Percentiles rank a stretch among this genome's conserved stretches.
Evolutionary conservation across 2,888 invertebrate genomes (phyloP).

Genomic region (Eilema depressum): DNA sequence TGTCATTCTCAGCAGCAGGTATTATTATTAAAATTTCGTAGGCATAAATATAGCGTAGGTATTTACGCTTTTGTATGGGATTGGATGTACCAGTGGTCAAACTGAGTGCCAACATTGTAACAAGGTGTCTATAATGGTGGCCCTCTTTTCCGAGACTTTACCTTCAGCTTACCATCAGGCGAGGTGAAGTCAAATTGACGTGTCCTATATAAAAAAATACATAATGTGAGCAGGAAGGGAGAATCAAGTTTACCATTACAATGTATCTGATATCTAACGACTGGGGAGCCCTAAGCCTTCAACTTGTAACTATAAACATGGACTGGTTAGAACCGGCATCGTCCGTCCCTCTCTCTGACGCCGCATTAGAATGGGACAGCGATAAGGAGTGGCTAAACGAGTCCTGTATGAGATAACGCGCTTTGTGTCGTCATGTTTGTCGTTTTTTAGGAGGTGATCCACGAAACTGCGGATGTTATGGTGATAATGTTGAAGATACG

Average conservation of each 20-base stretch:
- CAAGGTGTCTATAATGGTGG: too few species aligned
- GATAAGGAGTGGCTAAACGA: slow-evolving; percentile 40
- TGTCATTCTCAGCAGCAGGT: too few species aligned
- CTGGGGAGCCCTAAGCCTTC: slow-evolving; percentile 33
- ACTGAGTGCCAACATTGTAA: too few species aligned
- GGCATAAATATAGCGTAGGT: too few species aligned
- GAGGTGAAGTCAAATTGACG: too few species aligned
- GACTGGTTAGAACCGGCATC: slow-evolving; percentile 43
- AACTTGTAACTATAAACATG: slow-evolving; percentile 29
- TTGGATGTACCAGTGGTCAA: too few species aligned
- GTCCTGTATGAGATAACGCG: slow-evolving; percentile 43
- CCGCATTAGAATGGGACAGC: slow-evolving; percentile 36
- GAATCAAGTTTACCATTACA: slow-evolving; percentile 12
- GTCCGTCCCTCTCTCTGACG: slow-evolving; percentile 32
- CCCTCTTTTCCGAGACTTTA: too few species aligned
- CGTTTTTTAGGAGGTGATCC: slow-evolving; percentile 20
- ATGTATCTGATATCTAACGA: slow-evolving; percentile 5
- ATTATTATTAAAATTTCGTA: too few species aligned
- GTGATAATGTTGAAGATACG: background rate
- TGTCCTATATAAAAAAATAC: too few species aligned
- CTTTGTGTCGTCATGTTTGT: slow-evolving; percentile 24
- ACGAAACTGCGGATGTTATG: slow-evolving; percentile 9
- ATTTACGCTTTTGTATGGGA: too few species aligned
- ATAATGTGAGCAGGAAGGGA: background rate
- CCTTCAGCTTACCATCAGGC: too few species aligned